A percentile compares a stretch with the other conserved stretches of the same genome.
These are phyloP conservation scores for Octomys mimax DNA, from an alignment of 2,797 vertebrate species.

Conservation along the genomic window DNA sequence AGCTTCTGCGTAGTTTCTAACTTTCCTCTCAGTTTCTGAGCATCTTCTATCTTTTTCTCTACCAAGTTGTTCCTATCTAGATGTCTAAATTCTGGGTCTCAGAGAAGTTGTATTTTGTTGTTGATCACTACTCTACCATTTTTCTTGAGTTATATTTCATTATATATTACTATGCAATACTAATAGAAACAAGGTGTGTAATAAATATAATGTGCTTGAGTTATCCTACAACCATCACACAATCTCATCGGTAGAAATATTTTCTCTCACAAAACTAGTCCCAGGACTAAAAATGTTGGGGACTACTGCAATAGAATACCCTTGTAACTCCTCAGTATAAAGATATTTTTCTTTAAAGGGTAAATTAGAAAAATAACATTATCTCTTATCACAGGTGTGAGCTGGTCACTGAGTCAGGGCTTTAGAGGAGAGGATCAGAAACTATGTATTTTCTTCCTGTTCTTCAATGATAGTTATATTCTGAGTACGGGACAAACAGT, in stretches of 20 bases:
- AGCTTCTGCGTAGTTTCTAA: neutral
- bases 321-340: neutral
- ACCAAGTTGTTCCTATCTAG: neutral
- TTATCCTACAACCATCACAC: neutral
- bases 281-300: neutral
- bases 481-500: neutral
- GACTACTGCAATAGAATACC: neutral
- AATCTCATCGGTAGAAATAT: neutral
- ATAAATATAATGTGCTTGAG: neutral
- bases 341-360: constrained; percentile 17
- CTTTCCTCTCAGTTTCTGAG: neutral
- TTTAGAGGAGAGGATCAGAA: neutral
- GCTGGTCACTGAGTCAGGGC: neutral
- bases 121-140: neutral
- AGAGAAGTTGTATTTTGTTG: neutral
- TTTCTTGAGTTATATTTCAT: neutral
- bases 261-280: neutral
- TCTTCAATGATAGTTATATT: neutral
- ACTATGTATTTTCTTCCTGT: neutral
- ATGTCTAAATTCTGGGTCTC: neutral
- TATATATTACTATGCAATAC: neutral
- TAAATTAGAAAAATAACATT: constrained; percentile 17
- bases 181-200: neutral
- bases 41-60: neutral
- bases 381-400: neutral